A percentile compares a stretch with the other conserved stretches of the same genome.
phyloP scores from a whole-genome alignment of 2,797 vertebrate species.

The Gymnoscopelus braueri region DNA sequence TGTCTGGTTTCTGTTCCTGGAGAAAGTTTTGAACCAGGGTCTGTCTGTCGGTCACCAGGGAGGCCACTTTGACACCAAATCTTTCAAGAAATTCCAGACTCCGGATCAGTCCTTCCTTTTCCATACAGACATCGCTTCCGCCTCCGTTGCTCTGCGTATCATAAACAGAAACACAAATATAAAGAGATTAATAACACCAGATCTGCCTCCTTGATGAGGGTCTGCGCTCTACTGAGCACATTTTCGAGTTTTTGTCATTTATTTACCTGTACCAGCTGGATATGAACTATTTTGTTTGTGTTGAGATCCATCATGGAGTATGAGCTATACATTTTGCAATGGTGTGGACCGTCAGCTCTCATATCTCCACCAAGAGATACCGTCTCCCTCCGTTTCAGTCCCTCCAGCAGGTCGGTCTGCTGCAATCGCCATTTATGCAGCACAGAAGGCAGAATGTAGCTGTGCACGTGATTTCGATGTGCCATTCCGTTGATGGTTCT shows the following conservation, averaged over 20 bases:
- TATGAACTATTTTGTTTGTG: slow-evolving; percentile 2
- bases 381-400: neutral
- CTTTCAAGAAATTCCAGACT: slow-evolving; percentile 7
- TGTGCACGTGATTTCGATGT: slow-evolving; percentile 2
- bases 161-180: neutral
- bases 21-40: slow-evolving; percentile 1
- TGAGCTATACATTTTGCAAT: neutral
- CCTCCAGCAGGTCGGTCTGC: neutral
- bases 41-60: neutral
- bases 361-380: slow-evolving; percentile 5
- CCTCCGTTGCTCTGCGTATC: neutral
- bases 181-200: neutral
- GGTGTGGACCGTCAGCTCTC: neutral
- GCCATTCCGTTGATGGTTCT: slow-evolving; percentile 12
- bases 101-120: slow-evolving; percentile 5
- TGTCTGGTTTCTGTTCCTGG: slow-evolving; percentile 4
- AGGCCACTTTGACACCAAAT: slow-evolving; percentile 4
- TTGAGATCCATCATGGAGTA: slow-evolving; percentile 7
- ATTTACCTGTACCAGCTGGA: slow-evolving; percentile 8
- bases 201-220: neutral
- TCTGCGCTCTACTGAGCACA: neutral
- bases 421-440: slow-evolving; percentile 15
- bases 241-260: neutral
- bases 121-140: slow-evolving; percentile 3
- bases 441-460: slow-evolving; percentile 13